Base-by-base conservation (phyloP, 2,888 invertebrate genomes). In the Amphipyra tragopoginis region DNA sequence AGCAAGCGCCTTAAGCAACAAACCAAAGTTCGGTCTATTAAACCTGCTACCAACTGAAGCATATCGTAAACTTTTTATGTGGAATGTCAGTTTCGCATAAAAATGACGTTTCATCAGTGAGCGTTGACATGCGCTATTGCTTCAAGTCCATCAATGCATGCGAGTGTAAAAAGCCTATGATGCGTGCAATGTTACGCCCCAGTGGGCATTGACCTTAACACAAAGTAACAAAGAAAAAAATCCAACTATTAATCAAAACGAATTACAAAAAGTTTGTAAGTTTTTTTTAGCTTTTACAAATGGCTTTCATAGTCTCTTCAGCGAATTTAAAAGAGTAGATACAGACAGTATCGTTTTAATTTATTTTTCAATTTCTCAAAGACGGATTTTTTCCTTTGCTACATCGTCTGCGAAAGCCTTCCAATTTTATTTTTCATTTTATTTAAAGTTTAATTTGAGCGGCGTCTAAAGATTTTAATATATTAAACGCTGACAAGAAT, bases 351-450 rank as follows among this genome's bases (percentile, higher is more conserved):
- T 54, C 53, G 9, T 55, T 69, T 58, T 62, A 64, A 72, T 72
- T 76, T 76, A 72, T 76, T 76, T 78, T 76, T 61, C 61, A 64
- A 79, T 76, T 64, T 69, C 65, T 52, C 44, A 50, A n/a, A 44
- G 56, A 62, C 45, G 43, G 34, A 44, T 60, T 62, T 29, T 75
- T 76, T 58, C 42, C 53, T 62, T 57, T 52, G 56, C 43, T 26
- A n/a, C 29, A 60, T 8, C 59, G 26, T 71, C 45, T 60, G 50
- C 34, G 43, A 58, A 54, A 40, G 15, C 42, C 43, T 57, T 52
- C 1, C 29, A 60, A 42, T 62, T 57, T 51, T 44, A 54, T 56
- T 79, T 75, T 65, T 71, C 34, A 50, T 54, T 55, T 26, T 50
- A 15, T 50, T 60, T 52, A 60, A 51, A 57, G 49, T 65, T 75